Conservation (phyloP, 2,797 vertebrate genomes). For the Ammospiza maritima region DNA sequence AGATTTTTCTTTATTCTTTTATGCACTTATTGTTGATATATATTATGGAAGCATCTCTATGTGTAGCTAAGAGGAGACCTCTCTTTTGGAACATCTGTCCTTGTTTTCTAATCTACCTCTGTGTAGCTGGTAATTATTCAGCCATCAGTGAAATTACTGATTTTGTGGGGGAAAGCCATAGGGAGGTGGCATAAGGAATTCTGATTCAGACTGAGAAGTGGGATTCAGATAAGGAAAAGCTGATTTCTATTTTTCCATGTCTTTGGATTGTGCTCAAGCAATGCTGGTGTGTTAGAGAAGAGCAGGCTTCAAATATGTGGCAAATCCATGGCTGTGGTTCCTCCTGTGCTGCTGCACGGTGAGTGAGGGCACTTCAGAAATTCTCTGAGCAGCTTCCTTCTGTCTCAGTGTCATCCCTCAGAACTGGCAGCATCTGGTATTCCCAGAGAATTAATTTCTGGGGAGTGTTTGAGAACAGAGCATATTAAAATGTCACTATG, state of each 20-base stretch:
- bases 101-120: background rate
- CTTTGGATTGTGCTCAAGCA: background rate
- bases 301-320: background rate
- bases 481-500: background rate
- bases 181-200: background rate
- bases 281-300: background rate
- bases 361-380: background rate
- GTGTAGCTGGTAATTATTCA: background rate
- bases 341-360: background rate
- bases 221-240: background rate
- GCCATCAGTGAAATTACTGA: background rate
- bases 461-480: background rate
- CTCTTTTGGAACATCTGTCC: background rate
- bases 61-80: background rate
- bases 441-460: conserved; percentile 16
- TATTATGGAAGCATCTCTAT: background rate
- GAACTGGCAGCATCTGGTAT: background rate
- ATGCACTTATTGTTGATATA: background rate
- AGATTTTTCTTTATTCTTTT: background rate
- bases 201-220: background rate
- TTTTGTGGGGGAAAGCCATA: background rate
- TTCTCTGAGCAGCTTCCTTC: background rate
- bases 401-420: background rate
- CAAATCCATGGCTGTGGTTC: rapidly evolving
- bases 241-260: rapidly evolving